Evolutionary conservation across 2,113 vertebrate genomes (phyloP).

Genomic region (Chlorocebus sabaeus): DNA sequence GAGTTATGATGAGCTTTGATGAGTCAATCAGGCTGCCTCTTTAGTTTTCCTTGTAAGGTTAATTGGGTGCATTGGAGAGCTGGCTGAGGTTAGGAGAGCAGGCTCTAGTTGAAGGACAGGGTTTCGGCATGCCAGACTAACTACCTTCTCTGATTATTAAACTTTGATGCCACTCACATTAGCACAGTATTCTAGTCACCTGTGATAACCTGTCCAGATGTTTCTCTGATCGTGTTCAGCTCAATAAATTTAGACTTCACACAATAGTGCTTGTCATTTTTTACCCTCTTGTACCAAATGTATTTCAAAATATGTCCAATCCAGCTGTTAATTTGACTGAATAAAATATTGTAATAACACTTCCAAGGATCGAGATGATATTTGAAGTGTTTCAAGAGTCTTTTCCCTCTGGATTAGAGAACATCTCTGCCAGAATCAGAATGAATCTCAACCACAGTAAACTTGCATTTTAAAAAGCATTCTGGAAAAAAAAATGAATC

Average conservation of each 20-base stretch:
- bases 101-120: background rate
- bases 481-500: background rate
- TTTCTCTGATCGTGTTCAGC: constrained; percentile 41
- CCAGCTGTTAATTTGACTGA: constrained; percentile 48
- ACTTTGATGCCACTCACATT: constrained; percentile 16
- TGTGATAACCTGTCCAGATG: constrained; percentile 63
- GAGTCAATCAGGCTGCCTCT: background rate
- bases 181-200: constrained; percentile 47
- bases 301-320: constrained; percentile 53
- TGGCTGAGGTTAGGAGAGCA: background rate
- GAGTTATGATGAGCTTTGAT: constrained; percentile 9
- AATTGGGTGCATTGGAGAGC: constrained; percentile 45
- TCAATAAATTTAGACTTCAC: constrained; percentile 59
- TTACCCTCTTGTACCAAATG: constrained; percentile 7
- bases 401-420: constrained; percentile 18
- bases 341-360: constrained; percentile 54
- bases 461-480: background rate
- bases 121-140: background rate
- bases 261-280: constrained; percentile 18
- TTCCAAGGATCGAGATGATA: constrained; percentile 8
- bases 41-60: constrained; percentile 44
- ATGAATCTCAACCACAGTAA: background rate
- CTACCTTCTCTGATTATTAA: background rate
- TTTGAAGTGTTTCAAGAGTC: constrained; percentile 53
- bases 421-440: constrained; percentile 35